These are phyloP conservation scores for Catocala fraxini DNA, from an alignment of 2,888 invertebrate genomes.

Conservation along the genomic window DNA sequence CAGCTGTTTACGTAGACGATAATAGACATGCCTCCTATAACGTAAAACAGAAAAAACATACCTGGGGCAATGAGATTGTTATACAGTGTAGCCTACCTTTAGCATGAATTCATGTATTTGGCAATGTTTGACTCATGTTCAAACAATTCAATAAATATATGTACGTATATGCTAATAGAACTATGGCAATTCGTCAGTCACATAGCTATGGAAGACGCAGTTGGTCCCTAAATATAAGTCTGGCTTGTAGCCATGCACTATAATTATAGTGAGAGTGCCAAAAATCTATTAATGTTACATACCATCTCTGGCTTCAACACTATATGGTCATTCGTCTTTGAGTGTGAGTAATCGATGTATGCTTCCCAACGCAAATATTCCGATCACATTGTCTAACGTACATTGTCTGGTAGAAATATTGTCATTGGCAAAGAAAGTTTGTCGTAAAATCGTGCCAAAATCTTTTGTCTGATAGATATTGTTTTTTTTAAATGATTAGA, in stretches of 20 bases:
- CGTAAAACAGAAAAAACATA: no score
- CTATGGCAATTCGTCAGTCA: constrained; percentile 55
- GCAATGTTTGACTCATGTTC: no score
- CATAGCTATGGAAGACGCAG: constrained; percentile 68
- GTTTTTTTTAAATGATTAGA: no score
- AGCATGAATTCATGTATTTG: no score
- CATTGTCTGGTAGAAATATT: no score
- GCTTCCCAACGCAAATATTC: constrained; percentile 9
- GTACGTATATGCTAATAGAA: constrained; percentile 22
- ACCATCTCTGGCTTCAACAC: constrained; percentile 63
- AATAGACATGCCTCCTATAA: no score
- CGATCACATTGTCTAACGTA: constrained; percentile 27
- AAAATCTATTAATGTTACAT: constrained; percentile 70
- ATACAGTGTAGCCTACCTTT: no score
- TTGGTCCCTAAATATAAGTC: constrained; percentile 69
- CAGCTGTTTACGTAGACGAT: no score
- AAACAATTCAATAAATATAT: neutral
- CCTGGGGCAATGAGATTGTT: no score
- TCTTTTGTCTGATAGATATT: no score
- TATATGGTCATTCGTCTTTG: constrained; percentile 34
- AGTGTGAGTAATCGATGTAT: constrained; percentile 32
- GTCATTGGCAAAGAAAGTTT: no score
- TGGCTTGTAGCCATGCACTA: constrained; percentile 76
- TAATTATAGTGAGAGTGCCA: constrained; percentile 80
- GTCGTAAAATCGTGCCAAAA: no score